Base-by-base conservation (phyloP, 2,888 invertebrate species). In the Scaptomyza polygonia region DNA sequence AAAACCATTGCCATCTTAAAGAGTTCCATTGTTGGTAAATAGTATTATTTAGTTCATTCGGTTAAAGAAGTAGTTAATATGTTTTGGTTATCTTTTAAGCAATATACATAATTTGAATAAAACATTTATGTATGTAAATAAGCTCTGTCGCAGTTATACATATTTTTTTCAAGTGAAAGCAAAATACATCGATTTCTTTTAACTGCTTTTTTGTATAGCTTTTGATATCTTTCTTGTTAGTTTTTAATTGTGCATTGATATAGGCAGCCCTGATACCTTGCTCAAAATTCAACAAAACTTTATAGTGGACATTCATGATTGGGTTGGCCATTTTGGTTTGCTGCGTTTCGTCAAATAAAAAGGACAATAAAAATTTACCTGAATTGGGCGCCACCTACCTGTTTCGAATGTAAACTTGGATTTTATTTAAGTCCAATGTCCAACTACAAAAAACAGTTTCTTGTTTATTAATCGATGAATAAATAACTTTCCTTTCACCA, bases 1-100 rank as follows among this genome's bases (percentile, higher is more conserved):
- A 25, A 25, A 12, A 18, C 12, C 84, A 83, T 89, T 86, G 89
- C 84, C 82, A 80, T 81, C 62, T 57, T 61, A 61, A 75, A 63
- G 49, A 51, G 40, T 48, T 42, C 59, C 72, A 73, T 67, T 84
- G 64, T 80, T 79, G 89, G 88, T 88, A 80, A 84, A 73, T 88
- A 88, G 79, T 61, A 71, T 56, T 70, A 65, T 71, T 71, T 68
- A 73, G 64, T 61, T 67, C 40, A 65, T 49, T 54, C 40, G 54
- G 55, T 73, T 74, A 58, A 43, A 58, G 27, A 62, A 69, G 56
- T 68, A 51, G 30, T 36, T 42, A 48, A 63, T 53, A 56, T 53
- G 52, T 58, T 70, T 72, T 70, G 80, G 70, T 64, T 79, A 74
- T 65, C 53, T 72, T 71, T 71, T 68, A 74, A 57, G 64, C 45